These are phyloP conservation scores for Drosophila sp. DNA, from an alignment of 1,140 invertebrate genomes.

Conservation along the genomic window DNA sequence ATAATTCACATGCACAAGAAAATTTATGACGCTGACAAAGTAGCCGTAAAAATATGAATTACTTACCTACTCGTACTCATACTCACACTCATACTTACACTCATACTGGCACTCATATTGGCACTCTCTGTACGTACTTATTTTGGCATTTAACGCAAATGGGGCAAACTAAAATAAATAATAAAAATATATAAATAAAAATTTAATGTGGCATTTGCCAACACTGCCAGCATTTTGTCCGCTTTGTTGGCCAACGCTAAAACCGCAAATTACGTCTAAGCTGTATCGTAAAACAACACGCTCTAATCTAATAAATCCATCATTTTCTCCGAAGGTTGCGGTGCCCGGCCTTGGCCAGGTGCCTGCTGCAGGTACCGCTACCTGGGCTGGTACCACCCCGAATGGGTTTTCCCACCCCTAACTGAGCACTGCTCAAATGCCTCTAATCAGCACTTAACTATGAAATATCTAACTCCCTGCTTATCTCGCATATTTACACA, in stretches of 20 bases:
- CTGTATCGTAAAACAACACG: constrained; percentile 51
- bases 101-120: neutral
- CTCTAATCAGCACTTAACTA: constrained; percentile 41
- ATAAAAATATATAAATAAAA: constrained; percentile 17
- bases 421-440: constrained; percentile 35
- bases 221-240: constrained; percentile 9
- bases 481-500: constrained; percentile 57
- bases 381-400: neutral
- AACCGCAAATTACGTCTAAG: constrained; percentile 72
- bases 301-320: constrained; percentile 71
- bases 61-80: constrained; percentile 47
- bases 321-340: constrained; percentile 52
- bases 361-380: neutral
- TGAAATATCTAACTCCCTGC: neutral
- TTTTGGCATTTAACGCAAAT: constrained; percentile 64
- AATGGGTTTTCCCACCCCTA: constrained; percentile 1
- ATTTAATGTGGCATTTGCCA: constrained; percentile 14
- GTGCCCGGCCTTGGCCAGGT: constrained; percentile 42
- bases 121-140: constrained; percentile 17
- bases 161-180: constrained; percentile 29
- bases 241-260: constrained; percentile 38
- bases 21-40: constrained; percentile 83
- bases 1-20: constrained; percentile 76
- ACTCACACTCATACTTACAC: neutral
- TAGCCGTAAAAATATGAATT: constrained; percentile 80